Percentiles rank a stretch among this genome's conserved stretches.
Conservation (phyloP, 2,113 vertebrate species). For the Arenaria interpres region DNA sequence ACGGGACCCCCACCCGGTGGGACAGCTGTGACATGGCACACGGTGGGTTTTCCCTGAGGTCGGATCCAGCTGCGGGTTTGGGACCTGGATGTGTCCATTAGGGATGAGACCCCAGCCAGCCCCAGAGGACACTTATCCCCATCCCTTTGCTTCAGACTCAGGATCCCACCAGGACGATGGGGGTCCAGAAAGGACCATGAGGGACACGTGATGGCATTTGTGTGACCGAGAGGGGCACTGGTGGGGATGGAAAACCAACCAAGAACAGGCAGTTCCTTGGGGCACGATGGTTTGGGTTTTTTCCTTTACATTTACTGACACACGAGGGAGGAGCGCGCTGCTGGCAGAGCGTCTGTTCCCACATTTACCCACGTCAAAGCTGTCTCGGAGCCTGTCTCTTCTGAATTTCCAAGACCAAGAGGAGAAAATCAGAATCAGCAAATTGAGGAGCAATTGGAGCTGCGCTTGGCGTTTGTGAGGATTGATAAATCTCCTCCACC, state of each 20-base stretch:
- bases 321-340: accelerated
- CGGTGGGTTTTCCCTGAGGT: accelerated
- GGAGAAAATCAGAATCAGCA: background rate
- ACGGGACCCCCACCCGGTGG: accelerated
- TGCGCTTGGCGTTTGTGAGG: background rate
- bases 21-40: background rate
- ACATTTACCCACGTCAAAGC: background rate
- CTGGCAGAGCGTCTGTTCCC: background rate
- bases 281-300: background rate
- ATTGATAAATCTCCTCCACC: background rate
- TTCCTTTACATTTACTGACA: background rate
- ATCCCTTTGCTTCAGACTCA: background rate
- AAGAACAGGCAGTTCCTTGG: background rate
- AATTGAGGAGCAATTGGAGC: background rate
- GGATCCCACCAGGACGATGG: accelerated
- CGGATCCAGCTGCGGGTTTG: accelerated
- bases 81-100: accelerated
- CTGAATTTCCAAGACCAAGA: background rate
- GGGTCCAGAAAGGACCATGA: background rate
- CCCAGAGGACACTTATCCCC: background rate
- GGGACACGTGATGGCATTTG: accelerated
- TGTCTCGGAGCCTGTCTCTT: background rate
- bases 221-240: background rate
- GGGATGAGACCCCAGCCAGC: background rate
- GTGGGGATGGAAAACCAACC: background rate